Percentiles rank a stretch among this genome's conserved stretches.
Evolutionary conservation across 2,113 vertebrate species (phyloP).

Genomic region (Lamprotornis superbus): DNA sequence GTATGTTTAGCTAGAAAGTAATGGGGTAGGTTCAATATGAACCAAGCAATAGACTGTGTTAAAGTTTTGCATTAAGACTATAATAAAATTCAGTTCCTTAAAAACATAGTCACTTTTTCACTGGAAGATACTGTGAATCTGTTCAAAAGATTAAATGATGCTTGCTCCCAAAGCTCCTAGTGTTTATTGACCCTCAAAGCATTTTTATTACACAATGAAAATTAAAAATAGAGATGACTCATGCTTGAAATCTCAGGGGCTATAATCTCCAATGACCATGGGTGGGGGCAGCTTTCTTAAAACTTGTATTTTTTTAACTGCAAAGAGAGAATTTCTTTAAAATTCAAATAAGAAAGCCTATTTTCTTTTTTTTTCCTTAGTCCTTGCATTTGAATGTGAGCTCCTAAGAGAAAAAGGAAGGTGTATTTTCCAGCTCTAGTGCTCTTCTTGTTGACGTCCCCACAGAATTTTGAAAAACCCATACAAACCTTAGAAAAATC

Average conservation of each 20-base stretch:
- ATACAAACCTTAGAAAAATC: background rate
- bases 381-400: background rate
- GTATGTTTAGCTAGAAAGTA: background rate
- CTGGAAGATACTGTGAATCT: background rate
- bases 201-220: background rate
- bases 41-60: background rate
- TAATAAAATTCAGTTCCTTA: background rate
- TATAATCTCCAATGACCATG: background rate
- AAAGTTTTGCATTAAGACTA: background rate
- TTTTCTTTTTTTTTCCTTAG: background rate
- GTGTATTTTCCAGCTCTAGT: background rate
- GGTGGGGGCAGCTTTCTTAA: background rate
- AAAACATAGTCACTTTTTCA: background rate
- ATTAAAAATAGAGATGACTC: background rate
- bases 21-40: background rate
- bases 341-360: background rate
- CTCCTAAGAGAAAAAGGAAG: background rate
- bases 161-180: background rate
- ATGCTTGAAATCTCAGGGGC: background rate
- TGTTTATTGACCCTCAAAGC: background rate
- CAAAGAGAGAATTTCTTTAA: background rate
- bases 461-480: background rate
- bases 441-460: background rate
- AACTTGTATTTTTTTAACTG: background rate
- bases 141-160: background rate